phyloP scores from a whole-genome alignment of 1,140 invertebrate genomes.

The Saccostrea cuccullata region DNA sequence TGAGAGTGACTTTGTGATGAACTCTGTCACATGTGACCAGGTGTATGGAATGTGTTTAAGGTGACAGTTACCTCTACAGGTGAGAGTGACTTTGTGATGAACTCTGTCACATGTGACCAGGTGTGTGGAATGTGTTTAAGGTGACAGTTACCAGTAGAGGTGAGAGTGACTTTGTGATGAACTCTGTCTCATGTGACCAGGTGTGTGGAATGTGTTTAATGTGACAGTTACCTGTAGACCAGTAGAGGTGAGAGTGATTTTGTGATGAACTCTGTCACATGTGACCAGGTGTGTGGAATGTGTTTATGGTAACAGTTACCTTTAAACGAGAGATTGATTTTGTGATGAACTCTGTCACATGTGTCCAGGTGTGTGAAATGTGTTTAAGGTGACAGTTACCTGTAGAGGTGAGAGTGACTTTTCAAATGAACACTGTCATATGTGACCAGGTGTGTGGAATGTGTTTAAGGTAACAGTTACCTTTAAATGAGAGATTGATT shows the following conservation, averaged over 20 bases:
- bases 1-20: conserved; percentile 71
- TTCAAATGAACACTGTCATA: conserved; percentile 65
- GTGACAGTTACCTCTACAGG: conserved; percentile 53
- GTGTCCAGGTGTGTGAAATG: conserved; percentile 43
- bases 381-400: conserved; percentile 54
- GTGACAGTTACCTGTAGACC: no score
- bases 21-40: conserved; percentile 66
- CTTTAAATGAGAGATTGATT: neutral
- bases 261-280: no score
- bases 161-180: conserved; percentile 70
- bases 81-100: neutral
- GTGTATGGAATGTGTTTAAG: conserved; percentile 66
- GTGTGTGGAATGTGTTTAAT: no score
- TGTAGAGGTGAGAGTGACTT: conserved; percentile 65
- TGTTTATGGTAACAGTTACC: neutral
- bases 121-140: no score
- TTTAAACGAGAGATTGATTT: conserved; percentile 64
- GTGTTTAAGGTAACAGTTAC: conserved; percentile 64
- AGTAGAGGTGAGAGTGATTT: no score
- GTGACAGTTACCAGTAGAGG: conserved; percentile 59
- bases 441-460: conserved; percentile 67
- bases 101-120: conserved; percentile 31
- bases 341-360: conserved; percentile 66
- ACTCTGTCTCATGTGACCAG: conserved; percentile 55
- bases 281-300: no score